Base-by-base conservation (phyloP, 2,797 vertebrate genomes). In the Ispidina picta region DNA sequence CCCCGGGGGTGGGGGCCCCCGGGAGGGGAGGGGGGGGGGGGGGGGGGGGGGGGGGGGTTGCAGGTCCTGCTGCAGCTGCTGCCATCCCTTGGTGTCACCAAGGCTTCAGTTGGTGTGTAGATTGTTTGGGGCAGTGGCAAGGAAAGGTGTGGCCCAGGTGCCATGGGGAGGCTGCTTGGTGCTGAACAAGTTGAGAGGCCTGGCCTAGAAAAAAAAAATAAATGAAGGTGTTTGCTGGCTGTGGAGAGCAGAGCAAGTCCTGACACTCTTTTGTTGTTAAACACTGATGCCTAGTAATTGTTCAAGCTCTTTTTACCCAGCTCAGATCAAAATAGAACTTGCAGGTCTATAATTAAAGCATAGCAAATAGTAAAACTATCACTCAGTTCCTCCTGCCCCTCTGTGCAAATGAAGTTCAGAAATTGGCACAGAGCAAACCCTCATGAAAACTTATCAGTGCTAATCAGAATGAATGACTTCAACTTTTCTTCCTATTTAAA, bases 391-490 rank as follows among this genome's bases (percentile, higher is more conserved):
- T 70, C 28, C 39, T 78, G 56, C 37, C 66, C 25, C 73, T 63
- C 49, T 52, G 65, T 78, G 43, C 15, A 74, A 64, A 64, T 1
- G 16, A 62, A 86, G 64, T 54, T 17, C 33, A 54, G 86, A 86
- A 86, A 29, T 29, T 68, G 74, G 41, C 41, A 22, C 56, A 39
- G 70, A 72, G 63, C 33, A 52, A 76, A 56, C 19, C 41, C 70
- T 37, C 3, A 4, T 64, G 54, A 39, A 44, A 88, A 66, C 37
- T 72, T 73, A 56, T 77, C 33, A 11, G 20, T 76, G 85, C 66
- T 83, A 14, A 81, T 83, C 48, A 46, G 68, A 74, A 33, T 69
- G 33, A 85, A 77, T 46, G 63, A 79, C n/a, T 46, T 81, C 21
- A 75, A 4, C 5, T n/a, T 90, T 12, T 35, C 18, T 81, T 83